Base-by-base conservation (phyloP, 2,113 vertebrate species). In the Agapornis roseicollis region DNA sequence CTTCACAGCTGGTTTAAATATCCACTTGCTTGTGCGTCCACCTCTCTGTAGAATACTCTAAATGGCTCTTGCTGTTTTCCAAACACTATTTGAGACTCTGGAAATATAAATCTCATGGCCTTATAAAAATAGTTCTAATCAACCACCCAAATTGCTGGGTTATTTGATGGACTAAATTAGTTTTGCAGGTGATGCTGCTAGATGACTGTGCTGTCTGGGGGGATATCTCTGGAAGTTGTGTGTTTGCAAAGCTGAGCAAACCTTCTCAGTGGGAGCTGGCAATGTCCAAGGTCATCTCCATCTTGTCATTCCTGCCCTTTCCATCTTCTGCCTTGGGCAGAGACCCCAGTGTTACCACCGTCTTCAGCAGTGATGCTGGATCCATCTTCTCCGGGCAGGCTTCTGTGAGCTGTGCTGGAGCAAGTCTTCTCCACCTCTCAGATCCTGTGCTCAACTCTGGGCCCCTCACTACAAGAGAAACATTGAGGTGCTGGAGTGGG, bases 1-100 rank as follows among this genome's bases (percentile, higher is more conserved):
- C 90, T 44, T 69, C 85, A 76, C 95, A 95, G 91, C 91, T 96
- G 95, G 49, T 95, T 87, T 93, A 83, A 96, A 93, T 89, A 95
- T 84, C 85, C 78, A 72, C 41, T 37, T 69, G 53, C 88, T 68
- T 24, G 20, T 33, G 78, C 3, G 1, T 52, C 68, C 63, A 41
- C 49, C 85, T 93, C 77, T 78, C 93, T 74, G 47, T 61, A 89
- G 88, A 55, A 85, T 56, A 55, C 82, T 66, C 87, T 65, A 55
- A 91, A 90, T 39, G 85, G 61, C 71, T 79, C 80, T 91, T 7
- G 3, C 71, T 89, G 50, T 85, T 86, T 84, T 87, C 84, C 85
- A 61, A 89, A 80, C 52, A 31, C 56, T 58, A 1, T 74, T 90
- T 91, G 77, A 65, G 78, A 6, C 58, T 39, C 58, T 89, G 88